Evolutionary conservation across 2,113 vertebrate genomes (phyloP).

Genomic region (Onychostruthus taczanowskii): DNA sequence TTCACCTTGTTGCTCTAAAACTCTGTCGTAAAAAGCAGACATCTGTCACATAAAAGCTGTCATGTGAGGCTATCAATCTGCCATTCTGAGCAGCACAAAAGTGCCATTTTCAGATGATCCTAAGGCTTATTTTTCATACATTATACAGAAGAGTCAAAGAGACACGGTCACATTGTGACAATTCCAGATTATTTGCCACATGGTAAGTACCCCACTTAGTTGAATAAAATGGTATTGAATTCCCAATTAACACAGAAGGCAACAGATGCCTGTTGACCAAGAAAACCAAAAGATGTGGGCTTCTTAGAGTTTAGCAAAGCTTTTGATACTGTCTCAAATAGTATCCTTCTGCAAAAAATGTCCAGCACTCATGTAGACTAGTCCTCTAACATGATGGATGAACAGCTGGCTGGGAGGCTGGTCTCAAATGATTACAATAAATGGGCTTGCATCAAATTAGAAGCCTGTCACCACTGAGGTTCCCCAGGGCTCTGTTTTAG

Average conservation of each 20-base stretch:
- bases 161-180: not conserved
- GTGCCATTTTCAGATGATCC: accelerated
- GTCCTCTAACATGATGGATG: accelerated
- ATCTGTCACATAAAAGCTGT: not conserved
- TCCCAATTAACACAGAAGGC: not conserved
- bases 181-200: not conserved
- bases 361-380: not conserved
- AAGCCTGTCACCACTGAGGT: too few relatives aligned
- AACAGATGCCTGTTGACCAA: not conserved
- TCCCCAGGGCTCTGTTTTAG: not conserved
- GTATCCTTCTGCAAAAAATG: not conserved
- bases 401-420: accelerated
- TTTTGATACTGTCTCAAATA: not conserved
- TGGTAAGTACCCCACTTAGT: accelerated
- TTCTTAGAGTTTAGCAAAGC: not conserved
- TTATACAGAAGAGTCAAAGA: not conserved
- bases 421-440: not conserved
- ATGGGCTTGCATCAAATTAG: not conserved
- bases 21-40: not conserved
- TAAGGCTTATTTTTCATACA: not conserved
- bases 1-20: not conserved
- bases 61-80: not conserved
- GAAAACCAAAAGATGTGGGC: not conserved
- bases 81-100: not conserved
- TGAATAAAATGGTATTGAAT: not conserved